Conservation (phyloP, 2,113 vertebrate genomes). For the Polyodon spathula region DNA sequence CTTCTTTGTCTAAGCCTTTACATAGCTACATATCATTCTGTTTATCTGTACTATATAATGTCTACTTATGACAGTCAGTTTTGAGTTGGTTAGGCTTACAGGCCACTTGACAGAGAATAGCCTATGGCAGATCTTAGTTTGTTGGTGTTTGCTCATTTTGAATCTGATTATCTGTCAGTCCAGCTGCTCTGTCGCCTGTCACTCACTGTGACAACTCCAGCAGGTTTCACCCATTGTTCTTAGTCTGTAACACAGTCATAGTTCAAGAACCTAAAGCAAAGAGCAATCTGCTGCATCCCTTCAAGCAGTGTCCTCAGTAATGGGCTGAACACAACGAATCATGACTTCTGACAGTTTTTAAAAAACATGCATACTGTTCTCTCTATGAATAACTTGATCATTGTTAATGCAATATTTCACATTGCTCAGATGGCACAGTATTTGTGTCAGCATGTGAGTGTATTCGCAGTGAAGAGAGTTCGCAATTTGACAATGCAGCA, state of each 20-base stretch:
- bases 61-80: no score
- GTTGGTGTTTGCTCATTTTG: conserved; percentile 63
- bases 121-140: conserved; percentile 60
- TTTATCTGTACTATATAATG: no score
- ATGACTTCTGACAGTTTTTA: conserved; percentile 10
- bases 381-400: no score
- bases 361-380: background rate
- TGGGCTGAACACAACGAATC: conserved; percentile 19
- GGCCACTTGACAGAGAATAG: conserved; percentile 56
- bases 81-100: no score
- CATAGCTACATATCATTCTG: no score
- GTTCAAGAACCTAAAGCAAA: conserved; percentile 34
- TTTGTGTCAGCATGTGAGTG: conserved; percentile 2
- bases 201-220: conserved; percentile 51
- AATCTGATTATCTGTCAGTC: conserved; percentile 52
- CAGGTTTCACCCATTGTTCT: conserved; percentile 53
- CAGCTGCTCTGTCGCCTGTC: conserved; percentile 65
- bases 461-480: no score
- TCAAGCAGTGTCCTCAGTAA: background rate
- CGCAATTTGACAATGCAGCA: no score
- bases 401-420: no score
- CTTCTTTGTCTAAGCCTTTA: no score
- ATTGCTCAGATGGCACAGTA: no score
- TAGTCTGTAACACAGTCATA: conserved; percentile 35
- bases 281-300: conserved; percentile 19